Conservation (phyloP, 2,888 invertebrate species). For the Branchipolynoe longqiensis region DNA sequence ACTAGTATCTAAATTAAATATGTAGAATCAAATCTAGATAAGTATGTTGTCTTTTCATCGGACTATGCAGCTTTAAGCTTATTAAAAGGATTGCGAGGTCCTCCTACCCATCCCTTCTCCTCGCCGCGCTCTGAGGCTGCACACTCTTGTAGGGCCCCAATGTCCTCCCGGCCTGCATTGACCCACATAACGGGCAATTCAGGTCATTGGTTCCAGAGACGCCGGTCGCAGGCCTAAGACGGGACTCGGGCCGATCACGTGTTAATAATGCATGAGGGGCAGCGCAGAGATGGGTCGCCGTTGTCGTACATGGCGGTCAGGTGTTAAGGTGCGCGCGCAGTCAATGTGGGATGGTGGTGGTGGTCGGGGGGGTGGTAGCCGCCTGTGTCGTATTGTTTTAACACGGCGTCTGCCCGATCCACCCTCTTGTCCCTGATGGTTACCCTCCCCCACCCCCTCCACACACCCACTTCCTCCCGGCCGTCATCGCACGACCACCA, state of each 20-base stretch:
- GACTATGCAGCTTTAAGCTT: too few relatives aligned
- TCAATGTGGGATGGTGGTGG: too few relatives aligned
- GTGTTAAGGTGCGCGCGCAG: neutral
- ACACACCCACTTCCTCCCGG: too few relatives aligned
- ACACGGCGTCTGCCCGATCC: neutral
- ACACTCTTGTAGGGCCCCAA: too few relatives aligned
- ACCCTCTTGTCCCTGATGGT: neutral
- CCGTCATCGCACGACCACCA: neutral
- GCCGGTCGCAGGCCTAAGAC: neutral
- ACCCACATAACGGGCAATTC: slow-evolving; percentile 27
- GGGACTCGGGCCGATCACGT: neutral
- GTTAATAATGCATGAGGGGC: slow-evolving; percentile 37
- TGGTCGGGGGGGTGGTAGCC: neutral
- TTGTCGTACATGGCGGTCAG: neutral
- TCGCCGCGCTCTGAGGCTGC: too few relatives aligned
- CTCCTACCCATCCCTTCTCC: too few relatives aligned
- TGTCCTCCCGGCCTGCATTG: too few relatives aligned
- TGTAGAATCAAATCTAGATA: too few relatives aligned
- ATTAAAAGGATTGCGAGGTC: too few relatives aligned
- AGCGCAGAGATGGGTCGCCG: neutral
- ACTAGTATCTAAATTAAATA: too few relatives aligned
- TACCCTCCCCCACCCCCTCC: neutral
- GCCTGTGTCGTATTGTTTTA: slow-evolving; percentile 29
- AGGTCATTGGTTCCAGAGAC: neutral
- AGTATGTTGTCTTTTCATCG: too few relatives aligned